These are phyloP conservation scores for Nomia melanderi DNA, from an alignment of 1,140 invertebrate species.

Conservation along the genomic window DNA sequence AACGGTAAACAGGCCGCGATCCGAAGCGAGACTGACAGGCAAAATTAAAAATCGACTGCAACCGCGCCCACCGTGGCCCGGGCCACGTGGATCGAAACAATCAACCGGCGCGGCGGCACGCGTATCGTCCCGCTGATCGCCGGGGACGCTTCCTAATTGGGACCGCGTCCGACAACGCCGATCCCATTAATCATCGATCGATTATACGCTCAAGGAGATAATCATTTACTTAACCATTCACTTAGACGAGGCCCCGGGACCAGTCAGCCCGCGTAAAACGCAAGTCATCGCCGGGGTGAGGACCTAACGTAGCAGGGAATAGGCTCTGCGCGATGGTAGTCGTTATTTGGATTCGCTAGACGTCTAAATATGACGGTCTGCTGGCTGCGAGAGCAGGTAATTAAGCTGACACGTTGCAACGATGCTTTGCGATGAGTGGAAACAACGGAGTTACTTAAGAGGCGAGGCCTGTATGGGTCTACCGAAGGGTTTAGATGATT, in stretches of 20 bases:
- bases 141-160: slow-evolving; percentile 40
- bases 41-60: slow-evolving; percentile 18
- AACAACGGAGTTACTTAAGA: too few species aligned
- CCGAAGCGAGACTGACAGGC: not conserved
- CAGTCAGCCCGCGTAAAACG: slow-evolving; percentile 15
- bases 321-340: not conserved
- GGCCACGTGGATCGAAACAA: slow-evolving; percentile 36
- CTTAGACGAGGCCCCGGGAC: slow-evolving; percentile 12
- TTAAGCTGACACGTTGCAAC: slow-evolving; percentile 1
- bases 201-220: slow-evolving; percentile 49
- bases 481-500: too few species aligned
- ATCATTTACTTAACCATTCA: slow-evolving; percentile 48
- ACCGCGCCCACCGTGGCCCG: slow-evolving; percentile 6
- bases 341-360: not conserved
- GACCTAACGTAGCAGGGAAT: not conserved
- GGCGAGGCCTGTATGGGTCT: too few species aligned
- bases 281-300: slow-evolving; percentile 18
- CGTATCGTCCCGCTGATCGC: slow-evolving; percentile 27
- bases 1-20: not conserved
- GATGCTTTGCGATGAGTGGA: too few species aligned
- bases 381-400: not conserved
- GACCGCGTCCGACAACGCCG: slow-evolving; percentile 27
- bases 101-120: slow-evolving; percentile 26
- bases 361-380: slow-evolving; percentile 9
- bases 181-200: slow-evolving; percentile 50